Base-by-base conservation (phyloP, 1,140 invertebrate species). In the Scaptodrosophila lebanonensis region DNA sequence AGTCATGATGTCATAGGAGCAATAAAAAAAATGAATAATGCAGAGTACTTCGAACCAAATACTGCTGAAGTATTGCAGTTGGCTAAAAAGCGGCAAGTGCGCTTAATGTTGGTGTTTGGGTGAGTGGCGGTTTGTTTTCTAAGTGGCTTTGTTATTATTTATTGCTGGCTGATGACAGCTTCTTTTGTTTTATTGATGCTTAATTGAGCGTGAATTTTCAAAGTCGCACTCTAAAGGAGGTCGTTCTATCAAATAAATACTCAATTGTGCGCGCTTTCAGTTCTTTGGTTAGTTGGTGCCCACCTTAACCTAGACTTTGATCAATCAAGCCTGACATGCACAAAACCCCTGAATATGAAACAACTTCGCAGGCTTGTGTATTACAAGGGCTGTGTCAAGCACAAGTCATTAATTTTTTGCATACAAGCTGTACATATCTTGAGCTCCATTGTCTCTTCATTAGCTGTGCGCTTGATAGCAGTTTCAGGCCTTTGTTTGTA, bases 271-370 rank as follows among this genome's bases (percentile, higher is more conserved):
- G 38, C 44, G 47, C 49, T 57, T n/a, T n/a, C n/a, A n/a, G n/a
- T n/a, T n/a, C n/a, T n/a, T n/a, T n/a, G n/a, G n/a, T n/a, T n/a
- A n/a, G n/a, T n/a, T n/a, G n/a, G n/a, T n/a, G n/a, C n/a, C n/a
- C n/a, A 76, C 75, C 75, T 82, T 82, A 75, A 82, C 75, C 75
- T 76, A 83, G 75, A 67, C 42, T 67, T 54, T 32, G 67, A 52
- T 82, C 66, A 72, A 82, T 82, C 75, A 82, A 70, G 75, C 75
- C 62, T 82, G 75, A 82, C 75, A 30, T 27, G 15, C 38, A 18
- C 12, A 12, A 30, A 32, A 17, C 33, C 11, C 29, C 5, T 13
- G 36, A 16, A 13, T 30, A 32, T 58, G 35, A 39, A 9, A 9
- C 27, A 29, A 29, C 5, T n/a, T n/a, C n/a, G n/a, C n/a, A n/a